Conservation (phyloP, 2,888 invertebrate species). For the Agonum fuliginosum region DNA sequence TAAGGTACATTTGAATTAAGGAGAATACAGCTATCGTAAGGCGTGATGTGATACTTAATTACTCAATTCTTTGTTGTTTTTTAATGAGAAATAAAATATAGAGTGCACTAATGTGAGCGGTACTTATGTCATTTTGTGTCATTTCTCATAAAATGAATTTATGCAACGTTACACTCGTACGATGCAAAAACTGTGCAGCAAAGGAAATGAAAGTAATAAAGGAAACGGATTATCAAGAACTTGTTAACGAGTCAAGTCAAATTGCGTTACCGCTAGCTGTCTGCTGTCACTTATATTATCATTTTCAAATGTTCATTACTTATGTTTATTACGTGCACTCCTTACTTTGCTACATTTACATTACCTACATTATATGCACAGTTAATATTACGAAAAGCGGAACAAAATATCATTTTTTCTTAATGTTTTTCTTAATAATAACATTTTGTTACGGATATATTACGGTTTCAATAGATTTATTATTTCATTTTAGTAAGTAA, state of each 20-base stretch:
- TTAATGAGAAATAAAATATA: background rate
- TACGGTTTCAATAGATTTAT: too few relatives aligned
- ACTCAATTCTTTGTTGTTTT: background rate
- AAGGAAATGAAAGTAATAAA: conserved; percentile 44
- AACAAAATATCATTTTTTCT: too few relatives aligned
- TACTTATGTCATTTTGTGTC: conserved; percentile 19
- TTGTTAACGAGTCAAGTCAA: conserved; percentile 33
- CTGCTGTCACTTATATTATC: conserved; percentile 32
- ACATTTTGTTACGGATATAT: too few relatives aligned
- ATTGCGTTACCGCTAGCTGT: conserved; percentile 31
- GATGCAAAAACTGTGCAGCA: conserved; percentile 19
- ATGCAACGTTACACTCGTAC: conserved; percentile 20
- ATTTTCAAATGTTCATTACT: conserved; percentile 33
- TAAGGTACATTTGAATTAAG: too few relatives aligned
- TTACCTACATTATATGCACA: background rate
- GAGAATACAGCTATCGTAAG: too few relatives aligned
- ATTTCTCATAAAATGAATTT: conserved; percentile 32
- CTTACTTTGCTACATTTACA: background rate
- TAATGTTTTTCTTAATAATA: too few relatives aligned
- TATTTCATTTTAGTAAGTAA: too few relatives aligned
- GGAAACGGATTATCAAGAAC: conserved; percentile 40
- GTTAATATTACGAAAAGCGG: background rate
- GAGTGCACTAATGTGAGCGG: background rate
- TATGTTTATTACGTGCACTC: conserved; percentile 15
- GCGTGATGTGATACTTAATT: background rate